Conservation (phyloP, 2,888 invertebrate species). For the Epirrhoe tristata region DNA sequence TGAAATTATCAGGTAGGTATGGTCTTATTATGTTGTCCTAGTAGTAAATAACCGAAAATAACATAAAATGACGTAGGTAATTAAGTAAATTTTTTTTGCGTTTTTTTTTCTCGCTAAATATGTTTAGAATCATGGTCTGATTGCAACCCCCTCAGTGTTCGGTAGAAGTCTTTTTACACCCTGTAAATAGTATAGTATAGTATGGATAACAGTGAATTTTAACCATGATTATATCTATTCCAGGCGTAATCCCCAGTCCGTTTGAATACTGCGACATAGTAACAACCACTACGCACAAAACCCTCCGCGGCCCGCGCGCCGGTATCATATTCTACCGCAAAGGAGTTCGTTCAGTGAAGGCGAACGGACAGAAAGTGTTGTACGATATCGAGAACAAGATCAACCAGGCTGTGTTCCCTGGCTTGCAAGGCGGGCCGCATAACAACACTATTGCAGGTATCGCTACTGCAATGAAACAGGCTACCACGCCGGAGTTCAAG, state of each 20-base stretch:
- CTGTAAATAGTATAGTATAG: no score
- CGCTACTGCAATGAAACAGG: constrained; percentile 97
- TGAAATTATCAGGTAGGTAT: no score
- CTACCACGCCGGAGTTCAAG: constrained; percentile 91
- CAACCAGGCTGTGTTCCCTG: constrained; percentile 96
- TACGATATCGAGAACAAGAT: constrained; percentile 96
- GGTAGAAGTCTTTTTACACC: no score
- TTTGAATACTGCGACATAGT: constrained; percentile 97
- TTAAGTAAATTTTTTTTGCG: no score
- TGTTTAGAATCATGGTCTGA: no score
- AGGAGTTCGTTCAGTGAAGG: constrained; percentile 91
- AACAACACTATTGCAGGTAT: constrained; percentile 98
- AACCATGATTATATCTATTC: constrained; percentile 30
- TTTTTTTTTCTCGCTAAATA: no score
- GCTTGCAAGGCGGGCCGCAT: constrained; percentile 98
- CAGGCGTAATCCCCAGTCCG: constrained; percentile 93
- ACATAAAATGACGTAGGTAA: no score
- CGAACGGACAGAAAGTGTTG: constrained; percentile 92
- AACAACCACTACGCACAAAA: constrained; percentile 98
- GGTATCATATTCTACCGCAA: constrained; percentile 97
- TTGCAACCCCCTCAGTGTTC: no score
- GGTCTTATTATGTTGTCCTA: no score
- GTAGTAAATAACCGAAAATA: no score
- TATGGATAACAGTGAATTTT: no score
- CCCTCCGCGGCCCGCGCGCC: constrained; percentile 94